Conservation (phyloP, 2,113 vertebrate genomes). For the Sinocyclocheilus anophthalmus region DNA sequence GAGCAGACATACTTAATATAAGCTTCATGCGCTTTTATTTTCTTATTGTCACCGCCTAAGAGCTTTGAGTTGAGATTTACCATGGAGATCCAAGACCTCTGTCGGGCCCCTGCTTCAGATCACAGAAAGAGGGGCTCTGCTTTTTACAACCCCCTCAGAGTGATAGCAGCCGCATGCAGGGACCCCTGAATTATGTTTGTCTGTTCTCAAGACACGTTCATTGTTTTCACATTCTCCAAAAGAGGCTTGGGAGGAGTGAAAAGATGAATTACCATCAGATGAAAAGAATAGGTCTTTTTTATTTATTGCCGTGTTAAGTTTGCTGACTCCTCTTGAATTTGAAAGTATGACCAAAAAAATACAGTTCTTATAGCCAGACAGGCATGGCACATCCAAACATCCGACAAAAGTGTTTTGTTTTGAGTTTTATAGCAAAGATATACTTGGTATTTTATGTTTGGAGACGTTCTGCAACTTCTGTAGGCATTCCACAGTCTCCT, state of each 20-base stretch:
- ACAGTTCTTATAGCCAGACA: constrained; percentile 11
- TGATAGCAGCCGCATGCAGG: constrained; percentile 29
- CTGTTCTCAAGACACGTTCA: constrained; percentile 32
- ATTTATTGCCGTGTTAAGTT: constrained; percentile 17
- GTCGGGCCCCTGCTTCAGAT: constrained; percentile 21
- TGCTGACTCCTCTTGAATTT: constrained; percentile 42
- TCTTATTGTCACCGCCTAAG: constrained; percentile 8
- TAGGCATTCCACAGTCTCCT: constrained; percentile 14
- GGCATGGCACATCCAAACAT: constrained; percentile 26
- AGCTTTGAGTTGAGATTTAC: constrained; percentile 26
- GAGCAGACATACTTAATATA: not conserved
- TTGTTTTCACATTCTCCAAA: constrained; percentile 40
- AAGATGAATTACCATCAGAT: constrained; percentile 45
- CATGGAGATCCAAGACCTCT: constrained; percentile 9
- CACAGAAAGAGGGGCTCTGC: constrained; percentile 8
- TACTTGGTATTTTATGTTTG: constrained; percentile 29
- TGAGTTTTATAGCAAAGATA: constrained; percentile 12
- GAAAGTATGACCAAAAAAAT: constrained; percentile 1
- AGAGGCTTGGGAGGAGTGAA: constrained; percentile 34
- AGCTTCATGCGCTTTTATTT: constrained; percentile 7
- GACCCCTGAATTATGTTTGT: constrained; percentile 40
- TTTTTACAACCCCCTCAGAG: constrained; percentile 31
- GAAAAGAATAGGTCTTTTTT: constrained; percentile 14
- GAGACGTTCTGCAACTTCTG: not conserved
- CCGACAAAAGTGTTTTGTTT: constrained; percentile 22